A percentile compares a stretch with the other conserved stretches of the same genome.
These are phyloP conservation scores for Centropus bengalensis DNA, from an alignment of 2,113 vertebrate genomes.

Conservation along the genomic window DNA sequence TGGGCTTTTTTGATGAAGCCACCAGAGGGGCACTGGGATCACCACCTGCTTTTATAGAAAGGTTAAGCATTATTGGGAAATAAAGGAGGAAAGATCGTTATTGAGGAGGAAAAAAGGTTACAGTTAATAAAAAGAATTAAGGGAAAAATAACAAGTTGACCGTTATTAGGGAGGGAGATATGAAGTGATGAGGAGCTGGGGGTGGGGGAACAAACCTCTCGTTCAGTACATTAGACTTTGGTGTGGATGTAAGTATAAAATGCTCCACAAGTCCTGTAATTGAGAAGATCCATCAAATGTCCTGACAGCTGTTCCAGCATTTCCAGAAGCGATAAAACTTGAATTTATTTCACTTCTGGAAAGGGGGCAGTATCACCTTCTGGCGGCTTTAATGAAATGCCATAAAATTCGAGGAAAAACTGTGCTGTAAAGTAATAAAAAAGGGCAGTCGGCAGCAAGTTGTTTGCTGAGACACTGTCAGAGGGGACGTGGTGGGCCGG, in stretches of 20 bases:
- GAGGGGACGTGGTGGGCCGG: neutral
- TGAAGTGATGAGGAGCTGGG: slow-evolving; percentile 58
- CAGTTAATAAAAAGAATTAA: slow-evolving; percentile 32
- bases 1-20: neutral
- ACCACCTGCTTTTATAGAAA: neutral
- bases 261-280: slow-evolving; percentile 87
- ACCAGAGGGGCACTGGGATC: neutral
- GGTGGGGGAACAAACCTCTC: slow-evolving; percentile 17
- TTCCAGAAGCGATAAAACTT: slow-evolving; percentile 87
- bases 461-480: slow-evolving; percentile 65
- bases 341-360: slow-evolving; percentile 87
- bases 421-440: slow-evolving; percentile 84
- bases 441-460: slow-evolving; percentile 73
- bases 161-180: slow-evolving; percentile 75
- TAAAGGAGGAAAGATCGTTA: slow-evolving; percentile 17
- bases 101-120: slow-evolving; percentile 36
- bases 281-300: slow-evolving; percentile 85
- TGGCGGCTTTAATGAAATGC: slow-evolving; percentile 86
- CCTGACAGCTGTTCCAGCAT: slow-evolving; percentile 83
- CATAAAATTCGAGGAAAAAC: slow-evolving; percentile 86
- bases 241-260: slow-evolving; percentile 84
- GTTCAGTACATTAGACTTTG: slow-evolving; percentile 60
- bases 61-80: neutral
- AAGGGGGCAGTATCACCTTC: slow-evolving; percentile 87
- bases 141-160: slow-evolving; percentile 69